Conservation (phyloP, 2,888 invertebrate species). For the Eucera pruinosa region DNA sequence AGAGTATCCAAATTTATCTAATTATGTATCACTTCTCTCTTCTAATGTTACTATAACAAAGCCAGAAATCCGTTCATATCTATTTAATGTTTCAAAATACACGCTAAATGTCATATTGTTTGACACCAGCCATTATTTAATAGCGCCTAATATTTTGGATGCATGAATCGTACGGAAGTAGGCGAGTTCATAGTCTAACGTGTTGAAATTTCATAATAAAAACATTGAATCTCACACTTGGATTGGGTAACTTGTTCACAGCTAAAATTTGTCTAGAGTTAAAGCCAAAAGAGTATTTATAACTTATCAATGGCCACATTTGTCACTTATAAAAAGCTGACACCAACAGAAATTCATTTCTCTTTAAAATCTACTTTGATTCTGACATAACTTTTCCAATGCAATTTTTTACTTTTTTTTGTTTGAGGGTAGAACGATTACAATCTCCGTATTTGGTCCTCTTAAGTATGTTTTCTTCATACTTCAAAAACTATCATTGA, state of each 20-base stretch:
- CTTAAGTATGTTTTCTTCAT: too few species aligned
- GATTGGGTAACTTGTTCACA: background rate
- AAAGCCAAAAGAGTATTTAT: constrained; percentile 14
- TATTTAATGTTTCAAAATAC: background rate
- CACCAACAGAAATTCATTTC: too few species aligned
- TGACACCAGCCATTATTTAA: constrained; percentile 2
- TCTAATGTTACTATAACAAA: too few species aligned
- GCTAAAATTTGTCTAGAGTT: background rate
- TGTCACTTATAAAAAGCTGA: too few species aligned
- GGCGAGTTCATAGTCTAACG: background rate
- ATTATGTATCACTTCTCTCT: too few species aligned
- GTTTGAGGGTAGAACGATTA: too few species aligned
- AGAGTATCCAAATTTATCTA: too few species aligned
- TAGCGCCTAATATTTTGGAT: background rate
- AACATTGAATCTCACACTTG: background rate
- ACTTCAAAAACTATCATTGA: too few species aligned
- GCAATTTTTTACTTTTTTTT: too few species aligned
- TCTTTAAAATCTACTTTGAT: too few species aligned
- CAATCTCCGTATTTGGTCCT: too few species aligned
- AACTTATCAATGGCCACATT: background rate
- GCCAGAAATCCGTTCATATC: background rate
- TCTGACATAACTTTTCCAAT: too few species aligned
- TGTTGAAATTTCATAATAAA: background rate
- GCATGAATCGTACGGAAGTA: constrained; percentile 1
- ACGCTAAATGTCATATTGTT: background rate